These are phyloP conservation scores for Agriopis marginaria DNA, from an alignment of 2,888 invertebrate species.

Conservation along the genomic window DNA sequence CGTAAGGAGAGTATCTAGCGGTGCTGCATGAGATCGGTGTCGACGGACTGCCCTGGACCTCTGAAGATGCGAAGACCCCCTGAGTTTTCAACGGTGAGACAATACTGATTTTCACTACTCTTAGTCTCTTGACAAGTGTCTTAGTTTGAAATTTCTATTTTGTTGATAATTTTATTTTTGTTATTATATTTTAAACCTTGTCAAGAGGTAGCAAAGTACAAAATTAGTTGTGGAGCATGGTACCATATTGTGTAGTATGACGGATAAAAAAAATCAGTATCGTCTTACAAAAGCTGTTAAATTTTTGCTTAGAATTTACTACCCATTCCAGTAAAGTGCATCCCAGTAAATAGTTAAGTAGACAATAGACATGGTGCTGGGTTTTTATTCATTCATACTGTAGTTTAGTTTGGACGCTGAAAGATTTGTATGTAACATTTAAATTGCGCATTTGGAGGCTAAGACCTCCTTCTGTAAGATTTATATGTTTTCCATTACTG, in stretches of 20 bases:
- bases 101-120: slow-evolving; percentile 53
- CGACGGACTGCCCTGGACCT: slow-evolving; percentile 51
- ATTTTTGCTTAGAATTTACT: slow-evolving; percentile 65
- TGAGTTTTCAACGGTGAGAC: slow-evolving; percentile 58
- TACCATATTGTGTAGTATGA: slow-evolving; percentile 22
- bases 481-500: slow-evolving; percentile 27
- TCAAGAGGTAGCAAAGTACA: slow-evolving; percentile 33
- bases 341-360: slow-evolving; percentile 82
- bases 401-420: slow-evolving; percentile 42
- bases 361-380: slow-evolving; percentile 76
- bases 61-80: slow-evolving; percentile 55
- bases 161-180: slow-evolving; percentile 7
- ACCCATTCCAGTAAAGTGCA: slow-evolving; percentile 78
- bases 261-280: slow-evolving; percentile 60
- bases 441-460: slow-evolving; percentile 28
- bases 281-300: slow-evolving; percentile 68
- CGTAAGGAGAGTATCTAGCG: slow-evolving; percentile 64
- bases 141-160: not conserved
- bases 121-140: slow-evolving; percentile 44
- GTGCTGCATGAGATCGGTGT: slow-evolving; percentile 71
- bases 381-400: slow-evolving; percentile 56
- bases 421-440: slow-evolving; percentile 26
- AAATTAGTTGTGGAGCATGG: slow-evolving; percentile 34
- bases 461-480: slow-evolving; percentile 22
- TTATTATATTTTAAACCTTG: slow-evolving; percentile 3